Percentiles rank a stretch among this genome's conserved stretches.
These are phyloP conservation scores for Drosophila meridiana DNA, from an alignment of 2,888 invertebrate species.

Conservation along the genomic window DNA sequence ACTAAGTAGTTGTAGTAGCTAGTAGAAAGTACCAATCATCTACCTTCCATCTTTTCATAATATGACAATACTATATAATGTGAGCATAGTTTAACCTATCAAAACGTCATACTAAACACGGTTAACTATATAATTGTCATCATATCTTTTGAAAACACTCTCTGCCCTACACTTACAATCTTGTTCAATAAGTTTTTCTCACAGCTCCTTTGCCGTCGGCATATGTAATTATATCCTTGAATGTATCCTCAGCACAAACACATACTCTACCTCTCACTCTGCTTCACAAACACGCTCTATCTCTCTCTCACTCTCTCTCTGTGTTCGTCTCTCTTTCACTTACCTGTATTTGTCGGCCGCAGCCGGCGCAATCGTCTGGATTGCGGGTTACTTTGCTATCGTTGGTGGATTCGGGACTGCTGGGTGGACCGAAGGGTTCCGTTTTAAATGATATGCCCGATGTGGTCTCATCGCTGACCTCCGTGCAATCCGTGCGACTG, in stretches of 20 bases:
- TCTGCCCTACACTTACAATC: no score
- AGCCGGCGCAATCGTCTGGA: constrained; percentile 91
- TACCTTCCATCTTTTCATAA: no score
- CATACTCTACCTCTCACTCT: neutral
- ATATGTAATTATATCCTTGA: constrained; percentile 1
- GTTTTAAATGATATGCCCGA: constrained; percentile 84
- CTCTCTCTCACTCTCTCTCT: neutral
- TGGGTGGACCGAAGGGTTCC: constrained; percentile 84
- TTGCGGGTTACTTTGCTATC: constrained; percentile 82
- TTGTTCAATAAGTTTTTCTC: neutral
- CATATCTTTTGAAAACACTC: no score
- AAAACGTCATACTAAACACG: neutral
- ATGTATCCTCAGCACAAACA: neutral
- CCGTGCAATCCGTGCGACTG: constrained; percentile 82
- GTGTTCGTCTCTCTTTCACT: neutral
- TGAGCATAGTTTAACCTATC: neutral
- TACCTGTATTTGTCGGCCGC: constrained; percentile 91
- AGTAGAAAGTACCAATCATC: no score
- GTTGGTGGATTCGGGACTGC: constrained; percentile 85
- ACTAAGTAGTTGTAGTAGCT: no score
- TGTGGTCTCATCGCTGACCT: constrained; percentile 83
- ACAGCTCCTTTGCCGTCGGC: neutral
- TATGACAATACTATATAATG: no score
- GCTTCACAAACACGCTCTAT: neutral
- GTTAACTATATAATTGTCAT: neutral